These are phyloP conservation scores for Eulemur mongoz DNA, from an alignment of 2,797 vertebrate genomes.

Conservation along the genomic window DNA sequence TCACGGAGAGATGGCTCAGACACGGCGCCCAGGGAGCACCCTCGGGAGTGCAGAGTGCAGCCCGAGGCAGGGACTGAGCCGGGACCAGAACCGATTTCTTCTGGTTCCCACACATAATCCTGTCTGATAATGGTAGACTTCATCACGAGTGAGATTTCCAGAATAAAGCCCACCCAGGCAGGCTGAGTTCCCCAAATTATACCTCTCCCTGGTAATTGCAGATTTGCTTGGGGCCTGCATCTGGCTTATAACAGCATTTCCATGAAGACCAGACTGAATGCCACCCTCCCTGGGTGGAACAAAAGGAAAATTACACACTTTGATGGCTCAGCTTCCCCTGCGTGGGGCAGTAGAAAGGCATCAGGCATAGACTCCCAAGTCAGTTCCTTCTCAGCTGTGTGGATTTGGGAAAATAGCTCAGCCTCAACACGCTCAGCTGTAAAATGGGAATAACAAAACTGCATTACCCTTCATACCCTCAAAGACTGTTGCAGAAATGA, in stretches of 20 bases:
- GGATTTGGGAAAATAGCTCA: not conserved
- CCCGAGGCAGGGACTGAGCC: not conserved
- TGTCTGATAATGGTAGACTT: constrained; percentile 54
- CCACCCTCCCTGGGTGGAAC: constrained; percentile 42
- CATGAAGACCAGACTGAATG: constrained; percentile 4
- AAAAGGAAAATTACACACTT: constrained; percentile 55
- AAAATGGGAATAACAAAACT: not conserved
- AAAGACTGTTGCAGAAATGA: not conserved
- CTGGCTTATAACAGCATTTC: constrained; percentile 46
- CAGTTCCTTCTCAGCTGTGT: not conserved
- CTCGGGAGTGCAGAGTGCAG: not conserved
- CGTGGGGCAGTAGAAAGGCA: not conserved
- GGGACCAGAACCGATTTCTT: not conserved
- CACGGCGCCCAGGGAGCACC: not conserved
- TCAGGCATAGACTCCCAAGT: not conserved
- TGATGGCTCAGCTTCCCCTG: not conserved
- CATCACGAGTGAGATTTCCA: constrained; percentile 11
- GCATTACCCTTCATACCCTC: not conserved
- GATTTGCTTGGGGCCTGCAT: not conserved
- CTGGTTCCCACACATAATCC: constrained; percentile 26
- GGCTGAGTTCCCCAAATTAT: constrained; percentile 67
- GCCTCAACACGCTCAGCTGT: not conserved
- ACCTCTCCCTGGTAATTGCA: constrained; percentile 62
- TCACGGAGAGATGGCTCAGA: not conserved
- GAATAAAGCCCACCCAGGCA: constrained; percentile 66